Evolutionary conservation across 2,888 invertebrate species (phyloP).

Genomic region (Eupithecia dodoneata): DNA sequence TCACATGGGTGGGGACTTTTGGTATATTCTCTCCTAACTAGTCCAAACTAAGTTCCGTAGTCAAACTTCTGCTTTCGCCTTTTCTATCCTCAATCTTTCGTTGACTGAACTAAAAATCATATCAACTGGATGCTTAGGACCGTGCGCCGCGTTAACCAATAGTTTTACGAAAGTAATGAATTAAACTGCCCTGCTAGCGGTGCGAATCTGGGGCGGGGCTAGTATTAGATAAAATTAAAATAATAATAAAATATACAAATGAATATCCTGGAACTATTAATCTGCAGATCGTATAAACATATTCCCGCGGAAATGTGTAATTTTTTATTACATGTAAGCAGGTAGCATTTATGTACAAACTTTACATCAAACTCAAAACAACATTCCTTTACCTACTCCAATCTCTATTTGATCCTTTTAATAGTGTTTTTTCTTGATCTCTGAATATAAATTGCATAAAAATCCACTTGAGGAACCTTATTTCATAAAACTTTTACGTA

Average conservation of each 20-base stretch:
- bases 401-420: background rate
- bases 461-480: conserved; percentile 24
- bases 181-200: background rate
- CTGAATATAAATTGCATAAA: conserved; percentile 17
- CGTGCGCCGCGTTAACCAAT: background rate
- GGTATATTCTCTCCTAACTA: no score
- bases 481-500: conserved; percentile 33
- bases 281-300: background rate
- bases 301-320: background rate
- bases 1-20: no score
- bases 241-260: no score
- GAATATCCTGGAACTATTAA: background rate
- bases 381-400: background rate
- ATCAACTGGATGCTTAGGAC: background rate
- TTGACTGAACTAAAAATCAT: background rate
- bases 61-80: no score
- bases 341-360: background rate
- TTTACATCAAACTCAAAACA: background rate
- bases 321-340: background rate
- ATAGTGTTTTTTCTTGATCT: background rate
- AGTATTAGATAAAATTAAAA: background rate
- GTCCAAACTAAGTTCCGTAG: no score
- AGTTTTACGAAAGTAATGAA: background rate
- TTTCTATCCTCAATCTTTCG: no score
- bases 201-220: background rate